Base-by-base conservation (phyloP, 2,888 invertebrate genomes). In the Tetranychus piercei region DNA sequence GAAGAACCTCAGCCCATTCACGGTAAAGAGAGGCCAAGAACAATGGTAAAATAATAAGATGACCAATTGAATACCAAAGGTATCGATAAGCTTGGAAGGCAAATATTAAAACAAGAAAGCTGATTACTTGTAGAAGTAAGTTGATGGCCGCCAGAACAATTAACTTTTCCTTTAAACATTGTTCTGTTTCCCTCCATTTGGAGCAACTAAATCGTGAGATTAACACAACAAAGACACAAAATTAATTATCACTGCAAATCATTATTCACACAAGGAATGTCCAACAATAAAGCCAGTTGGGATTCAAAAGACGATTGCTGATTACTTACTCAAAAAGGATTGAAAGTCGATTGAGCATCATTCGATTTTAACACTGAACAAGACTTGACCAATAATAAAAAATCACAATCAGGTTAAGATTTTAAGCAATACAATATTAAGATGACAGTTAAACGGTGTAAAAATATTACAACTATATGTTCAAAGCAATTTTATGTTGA, bases 151-250 rank as follows among this genome's bases (percentile, higher is more conserved):
- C 69, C n/a, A 69, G 69, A 9, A 69, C 11, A 11, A 23, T 23
- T 23, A 69, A 22, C 34, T 69, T 69, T 69, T 69, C 69, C 34
- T 69, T 69, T 11, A 69, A 22, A 69, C 69, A 69, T 69, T 69
- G 69, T 23, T 69, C 69, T 7, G 69, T 23, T 22, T 69, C 34
- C 8, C 69, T 69, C 69, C 69, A 69, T 20, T 69, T 69, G 22
- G 69, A 69, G 22, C 69, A 69, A 69, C 69, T 69, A 69, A 69
- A 69, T 11, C 6, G 20, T 23, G 1, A 20, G 20, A 69, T 20
- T 11, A 20, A 23, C 8, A 22, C n/a, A 22, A 67, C 8, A 7
- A 64, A 64, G 18, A 20, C 66, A n/a, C 11, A 20, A 11, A 66
- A 11, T 11, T 7, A 11, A 66, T 66, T 11, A 66, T 20, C n/a